Conservation (phyloP, 1,140 invertebrate species). For the Rhopalosiphum maidis region DNA sequence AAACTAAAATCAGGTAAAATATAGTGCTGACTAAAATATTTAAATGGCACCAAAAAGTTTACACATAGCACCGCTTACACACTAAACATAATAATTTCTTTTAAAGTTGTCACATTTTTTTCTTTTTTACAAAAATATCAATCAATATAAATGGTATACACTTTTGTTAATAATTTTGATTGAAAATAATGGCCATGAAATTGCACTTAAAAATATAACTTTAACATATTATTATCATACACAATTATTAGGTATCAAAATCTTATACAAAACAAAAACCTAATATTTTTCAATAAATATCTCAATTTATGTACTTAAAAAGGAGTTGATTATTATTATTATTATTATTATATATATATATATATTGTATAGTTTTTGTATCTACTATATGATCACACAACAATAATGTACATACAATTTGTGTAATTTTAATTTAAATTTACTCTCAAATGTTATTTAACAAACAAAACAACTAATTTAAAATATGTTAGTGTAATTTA, state of each 20-base stretch:
- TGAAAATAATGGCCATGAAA: constrained; percentile 54
- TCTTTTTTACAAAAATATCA: constrained; percentile 50
- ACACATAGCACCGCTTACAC: constrained; percentile 56
- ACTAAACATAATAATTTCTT: constrained; percentile 43
- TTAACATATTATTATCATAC: constrained; percentile 49
- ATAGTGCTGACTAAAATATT: constrained; percentile 55
- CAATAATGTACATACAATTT: constrained; percentile 45
- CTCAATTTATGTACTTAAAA: background rate
- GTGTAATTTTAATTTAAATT: constrained; percentile 25
- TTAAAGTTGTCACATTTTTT: background rate
- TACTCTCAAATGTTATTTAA: constrained; percentile 51
- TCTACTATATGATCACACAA: constrained; percentile 36
- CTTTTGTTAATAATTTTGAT: constrained; percentile 20
- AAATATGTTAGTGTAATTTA: constrained; percentile 52
- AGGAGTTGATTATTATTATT: constrained; percentile 32
- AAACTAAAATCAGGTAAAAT: constrained; percentile 51
- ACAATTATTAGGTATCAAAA: constrained; percentile 55
- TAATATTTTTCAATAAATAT: constrained; percentile 43
- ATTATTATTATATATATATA: constrained; percentile 17
- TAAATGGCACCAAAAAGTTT: constrained; percentile 57
- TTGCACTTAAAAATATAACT: constrained; percentile 41
- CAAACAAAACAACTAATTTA: constrained; percentile 50
- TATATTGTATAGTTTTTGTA: constrained; percentile 39
- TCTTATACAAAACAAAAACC: constrained; percentile 44
- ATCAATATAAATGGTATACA: constrained; percentile 42